Percentiles rank a stretch among this genome's conserved stretches.
Evolutionary conservation across 1,140 invertebrate genomes (phyloP).

Genomic region (Cherax destructor): DNA sequence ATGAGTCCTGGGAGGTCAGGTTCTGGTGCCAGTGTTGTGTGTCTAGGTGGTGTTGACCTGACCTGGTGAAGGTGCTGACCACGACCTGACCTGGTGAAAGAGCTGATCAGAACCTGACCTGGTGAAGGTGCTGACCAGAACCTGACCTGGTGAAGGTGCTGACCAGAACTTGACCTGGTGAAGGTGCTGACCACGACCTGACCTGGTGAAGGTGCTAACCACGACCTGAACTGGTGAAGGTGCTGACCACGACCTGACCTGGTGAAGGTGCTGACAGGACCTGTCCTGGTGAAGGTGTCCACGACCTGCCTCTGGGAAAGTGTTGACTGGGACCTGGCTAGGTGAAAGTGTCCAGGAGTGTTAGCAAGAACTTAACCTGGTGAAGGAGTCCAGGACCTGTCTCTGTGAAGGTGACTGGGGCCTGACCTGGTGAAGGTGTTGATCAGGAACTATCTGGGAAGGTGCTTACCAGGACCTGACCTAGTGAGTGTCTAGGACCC

Average conservation of each 20-base stretch:
- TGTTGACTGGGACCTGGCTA: neutral
- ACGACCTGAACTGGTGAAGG: neutral
- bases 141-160: neutral
- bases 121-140: neutral
- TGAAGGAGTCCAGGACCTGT: too few species aligned
- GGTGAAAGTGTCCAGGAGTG: too few species aligned
- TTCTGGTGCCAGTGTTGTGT: neutral
- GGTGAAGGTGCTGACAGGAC: neutral
- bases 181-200: neutral
- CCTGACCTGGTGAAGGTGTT: too few species aligned
- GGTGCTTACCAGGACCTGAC: slow-evolving; percentile 2
- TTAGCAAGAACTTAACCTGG: neutral
- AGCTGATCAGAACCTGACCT: neutral
- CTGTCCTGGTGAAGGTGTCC: neutral
- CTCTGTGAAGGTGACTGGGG: too few species aligned
- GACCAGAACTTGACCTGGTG: neutral
- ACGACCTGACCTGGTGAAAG: neutral
- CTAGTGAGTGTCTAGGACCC: neutral
- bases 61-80: neutral
- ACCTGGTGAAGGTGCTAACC: neutral
- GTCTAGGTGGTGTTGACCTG: neutral
- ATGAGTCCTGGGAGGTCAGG: neutral
- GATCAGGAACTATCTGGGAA: slow-evolving; percentile 5
- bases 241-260: neutral
- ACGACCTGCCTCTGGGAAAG: neutral